These are phyloP conservation scores for Palythoa caribaeorum DNA, from an alignment of 92 coral and sea anemone genomes.

Conservation along the genomic window DNA sequence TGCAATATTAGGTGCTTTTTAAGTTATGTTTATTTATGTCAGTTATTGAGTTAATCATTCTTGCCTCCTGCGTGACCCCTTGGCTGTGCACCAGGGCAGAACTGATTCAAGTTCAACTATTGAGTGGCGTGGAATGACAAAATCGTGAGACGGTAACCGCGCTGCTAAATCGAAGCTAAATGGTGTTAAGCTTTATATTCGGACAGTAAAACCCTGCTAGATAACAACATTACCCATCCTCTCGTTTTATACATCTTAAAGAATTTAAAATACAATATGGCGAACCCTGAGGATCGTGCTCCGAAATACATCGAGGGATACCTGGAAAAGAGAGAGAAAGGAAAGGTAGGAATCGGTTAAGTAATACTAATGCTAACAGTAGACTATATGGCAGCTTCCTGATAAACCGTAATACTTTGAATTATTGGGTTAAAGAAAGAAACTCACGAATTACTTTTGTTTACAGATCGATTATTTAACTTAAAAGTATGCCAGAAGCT, in stretches of 20 bases:
- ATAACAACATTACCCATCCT: neutral
- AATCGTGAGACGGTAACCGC: slow-evolving; percentile 1
- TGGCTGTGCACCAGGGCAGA: slow-evolving; percentile 22
- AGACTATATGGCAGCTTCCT: neutral
- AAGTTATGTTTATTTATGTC: neutral
- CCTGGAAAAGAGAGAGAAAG: slow-evolving; percentile 65
- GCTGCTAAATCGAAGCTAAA: neutral
- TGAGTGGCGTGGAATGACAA: slow-evolving; percentile 29
- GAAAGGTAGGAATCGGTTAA: slow-evolving; percentile 60
- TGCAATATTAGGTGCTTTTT: no score
- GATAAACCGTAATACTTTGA: neutral
- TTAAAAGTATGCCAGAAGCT: neutral
- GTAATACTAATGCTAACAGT: neutral
- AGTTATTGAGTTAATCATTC: neutral
- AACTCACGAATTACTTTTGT: neutral
- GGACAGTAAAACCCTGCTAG: neutral
- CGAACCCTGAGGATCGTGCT: slow-evolving; percentile 45
- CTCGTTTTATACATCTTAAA: neutral
- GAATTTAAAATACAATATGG: slow-evolving; percentile 33
- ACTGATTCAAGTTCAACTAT: slow-evolving; percentile 32
- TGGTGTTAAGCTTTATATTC: neutral
- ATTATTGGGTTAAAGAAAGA: neutral
- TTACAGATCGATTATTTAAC: neutral
- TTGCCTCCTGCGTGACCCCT: slow-evolving; percentile 22
- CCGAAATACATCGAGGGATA: slow-evolving; percentile 81